Percentiles rank a stretch among this genome's conserved stretches.
These are phyloP conservation scores for Hirtodrosophila cameraria DNA, from an alignment of 2,888 invertebrate species.

Conservation along the genomic window DNA sequence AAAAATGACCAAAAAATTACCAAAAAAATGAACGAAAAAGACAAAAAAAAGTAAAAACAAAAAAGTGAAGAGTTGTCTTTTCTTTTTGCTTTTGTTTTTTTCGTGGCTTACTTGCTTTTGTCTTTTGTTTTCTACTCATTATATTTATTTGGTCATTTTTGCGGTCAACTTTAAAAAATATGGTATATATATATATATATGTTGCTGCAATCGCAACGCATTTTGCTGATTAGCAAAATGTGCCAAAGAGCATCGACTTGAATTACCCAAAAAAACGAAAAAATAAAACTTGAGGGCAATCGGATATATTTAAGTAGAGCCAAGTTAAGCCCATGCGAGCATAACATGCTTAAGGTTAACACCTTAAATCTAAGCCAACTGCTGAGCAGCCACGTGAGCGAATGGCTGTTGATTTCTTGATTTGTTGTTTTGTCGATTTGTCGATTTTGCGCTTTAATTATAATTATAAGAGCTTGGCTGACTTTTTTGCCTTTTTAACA, in stretches of 20 bases:
- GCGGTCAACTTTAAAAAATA: slow-evolving; percentile 19
- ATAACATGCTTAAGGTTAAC: slow-evolving; percentile 4
- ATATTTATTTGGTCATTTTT: slow-evolving; percentile 34
- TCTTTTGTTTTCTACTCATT: slow-evolving; percentile 57
- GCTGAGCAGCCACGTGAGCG: slow-evolving; percentile 35
- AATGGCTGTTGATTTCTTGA: slow-evolving; percentile 57
- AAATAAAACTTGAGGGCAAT: neutral
- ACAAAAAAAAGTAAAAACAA: slow-evolving; percentile 16
- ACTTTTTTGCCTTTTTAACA: slow-evolving; percentile 13
- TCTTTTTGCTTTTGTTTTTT: slow-evolving; percentile 31
- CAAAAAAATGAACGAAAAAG: slow-evolving; percentile 16
- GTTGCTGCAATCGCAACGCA: slow-evolving; percentile 41
- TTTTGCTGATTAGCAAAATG: slow-evolving; percentile 40
- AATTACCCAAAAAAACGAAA: slow-evolving; percentile 5
- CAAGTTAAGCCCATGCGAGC: neutral
- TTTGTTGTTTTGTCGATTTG: slow-evolving; percentile 61
- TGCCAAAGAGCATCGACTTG: slow-evolving; percentile 10
- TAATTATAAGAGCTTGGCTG: slow-evolving; percentile 37
- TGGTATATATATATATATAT: slow-evolving; percentile 13
- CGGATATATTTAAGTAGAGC: too few species aligned
- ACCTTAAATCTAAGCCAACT: slow-evolving; percentile 11
- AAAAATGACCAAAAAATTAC: slow-evolving; percentile 9
- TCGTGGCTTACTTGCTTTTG: slow-evolving; percentile 21
- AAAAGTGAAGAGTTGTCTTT: slow-evolving; percentile 51
- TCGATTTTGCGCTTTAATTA: slow-evolving; percentile 62